Evolutionary conservation across 2,888 invertebrate genomes (phyloP).

Genomic region (Priocnemis perturbator): DNA sequence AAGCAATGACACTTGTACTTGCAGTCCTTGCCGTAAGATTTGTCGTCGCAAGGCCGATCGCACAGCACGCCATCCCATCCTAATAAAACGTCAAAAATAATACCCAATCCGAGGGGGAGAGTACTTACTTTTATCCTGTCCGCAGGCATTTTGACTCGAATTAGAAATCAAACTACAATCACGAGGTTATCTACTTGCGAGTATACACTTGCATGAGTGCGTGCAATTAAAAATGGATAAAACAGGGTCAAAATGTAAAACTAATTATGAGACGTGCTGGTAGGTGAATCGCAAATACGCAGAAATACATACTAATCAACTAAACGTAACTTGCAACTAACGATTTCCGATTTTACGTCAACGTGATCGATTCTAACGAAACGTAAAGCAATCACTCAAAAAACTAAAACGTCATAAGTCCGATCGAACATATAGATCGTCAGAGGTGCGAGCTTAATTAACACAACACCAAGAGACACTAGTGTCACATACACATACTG

Average conservation of each 20-base stretch:
- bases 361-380: too few species aligned
- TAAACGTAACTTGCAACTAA: too few species aligned
- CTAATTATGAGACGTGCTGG: background rate
- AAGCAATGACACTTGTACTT: constrained; percentile 84
- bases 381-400: too few species aligned
- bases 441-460: too few species aligned
- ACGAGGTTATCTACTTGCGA: constrained; percentile 8
- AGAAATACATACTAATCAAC: too few species aligned
- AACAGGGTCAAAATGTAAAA: background rate
- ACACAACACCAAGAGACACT: too few species aligned
- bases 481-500: too few species aligned
- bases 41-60: constrained; percentile 90
- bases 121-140: constrained; percentile 33
- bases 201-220: too few species aligned
- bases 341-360: too few species aligned
- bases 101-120: background rate
- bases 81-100: constrained; percentile 48
- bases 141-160: constrained; percentile 7
- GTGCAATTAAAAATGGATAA: too few species aligned
- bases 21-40: constrained; percentile 89
- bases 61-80: constrained; percentile 89
- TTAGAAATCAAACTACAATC: background rate
- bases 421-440: too few species aligned
- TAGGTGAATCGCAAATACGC: background rate
- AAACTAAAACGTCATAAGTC: too few species aligned